phyloP scores from a whole-genome alignment of 2,888 invertebrate species.

The Apocheima hispidaria region DNA sequence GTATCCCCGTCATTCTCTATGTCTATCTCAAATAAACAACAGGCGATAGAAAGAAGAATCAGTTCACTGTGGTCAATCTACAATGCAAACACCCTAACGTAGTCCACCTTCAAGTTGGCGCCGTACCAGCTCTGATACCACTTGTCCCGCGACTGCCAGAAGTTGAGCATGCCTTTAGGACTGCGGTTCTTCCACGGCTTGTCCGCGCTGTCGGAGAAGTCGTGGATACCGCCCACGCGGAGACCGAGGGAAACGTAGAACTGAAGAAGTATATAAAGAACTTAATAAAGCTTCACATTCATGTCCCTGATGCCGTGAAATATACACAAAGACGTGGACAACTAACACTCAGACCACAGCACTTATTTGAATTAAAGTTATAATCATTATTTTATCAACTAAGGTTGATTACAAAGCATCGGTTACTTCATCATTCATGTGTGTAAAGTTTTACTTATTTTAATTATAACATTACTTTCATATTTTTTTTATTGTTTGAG shows the following conservation, averaged over 20 bases:
- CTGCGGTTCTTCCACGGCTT: slow-evolving; percentile 92
- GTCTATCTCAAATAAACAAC: background rate
- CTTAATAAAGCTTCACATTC: background rate
- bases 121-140: slow-evolving; percentile 89
- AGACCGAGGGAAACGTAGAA: slow-evolving; percentile 92
- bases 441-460: no score
- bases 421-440: no score
- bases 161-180: slow-evolving; percentile 87
- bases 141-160: slow-evolving; percentile 86
- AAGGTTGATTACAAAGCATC: no score
- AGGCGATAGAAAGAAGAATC: background rate
- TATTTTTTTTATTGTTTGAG: no score
- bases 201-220: slow-evolving; percentile 87
- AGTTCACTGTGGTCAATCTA: slow-evolving; percentile 43
- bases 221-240: slow-evolving; percentile 91
- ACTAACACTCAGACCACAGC: no score
- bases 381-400: no score
- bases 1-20: background rate
- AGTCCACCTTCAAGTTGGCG: slow-evolving; percentile 86
- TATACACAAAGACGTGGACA: no score
- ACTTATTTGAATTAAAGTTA: no score
- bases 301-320: no score
- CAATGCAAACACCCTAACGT: slow-evolving; percentile 86
- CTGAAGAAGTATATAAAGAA: slow-evolving; percentile 65
- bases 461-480: no score